These are phyloP conservation scores for Creontiades dilutus DNA, from an alignment of 2,888 invertebrate genomes.

Conservation along the genomic window DNA sequence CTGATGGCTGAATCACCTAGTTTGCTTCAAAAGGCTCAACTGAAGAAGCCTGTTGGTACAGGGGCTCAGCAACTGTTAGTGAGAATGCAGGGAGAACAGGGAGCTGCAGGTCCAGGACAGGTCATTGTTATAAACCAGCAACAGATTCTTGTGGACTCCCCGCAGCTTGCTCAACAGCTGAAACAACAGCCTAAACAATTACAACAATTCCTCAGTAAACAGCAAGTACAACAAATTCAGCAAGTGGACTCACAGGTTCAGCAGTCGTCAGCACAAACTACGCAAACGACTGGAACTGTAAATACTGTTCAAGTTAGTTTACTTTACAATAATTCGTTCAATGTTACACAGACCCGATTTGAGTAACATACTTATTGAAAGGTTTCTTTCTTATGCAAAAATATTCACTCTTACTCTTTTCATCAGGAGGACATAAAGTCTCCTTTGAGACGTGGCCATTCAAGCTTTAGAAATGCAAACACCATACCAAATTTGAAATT, in stretches of 20 bases:
- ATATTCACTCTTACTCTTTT: too few species aligned
- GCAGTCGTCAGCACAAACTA: constrained; percentile 54
- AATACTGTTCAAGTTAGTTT: constrained; percentile 52
- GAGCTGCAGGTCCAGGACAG: constrained; percentile 73
- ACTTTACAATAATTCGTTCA: not conserved
- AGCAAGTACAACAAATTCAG: constrained; percentile 74
- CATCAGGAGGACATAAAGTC: too few species aligned
- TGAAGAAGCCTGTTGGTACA: constrained; percentile 53
- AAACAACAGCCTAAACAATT: constrained; percentile 76
- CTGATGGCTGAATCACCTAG: constrained; percentile 61
- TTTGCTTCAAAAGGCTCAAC: constrained; percentile 61
- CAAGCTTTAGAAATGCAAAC: too few species aligned
- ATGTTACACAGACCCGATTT: too few species aligned
- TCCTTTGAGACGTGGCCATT: too few species aligned
- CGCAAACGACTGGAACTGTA: constrained; percentile 14
- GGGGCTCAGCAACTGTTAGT: constrained; percentile 75
- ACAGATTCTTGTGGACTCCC: constrained; percentile 75
- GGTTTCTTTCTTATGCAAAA: too few species aligned
- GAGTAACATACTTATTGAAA: too few species aligned
- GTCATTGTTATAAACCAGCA: constrained; percentile 76
- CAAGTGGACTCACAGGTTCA: constrained; percentile 55
- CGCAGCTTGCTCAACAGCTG: constrained; percentile 72
- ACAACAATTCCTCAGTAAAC: constrained; percentile 75
- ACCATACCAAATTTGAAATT: not conserved
- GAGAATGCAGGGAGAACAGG: constrained; percentile 74